phyloP scores from a whole-genome alignment of 1,140 invertebrate genomes.

The Drosophila nigromelanica region DNA sequence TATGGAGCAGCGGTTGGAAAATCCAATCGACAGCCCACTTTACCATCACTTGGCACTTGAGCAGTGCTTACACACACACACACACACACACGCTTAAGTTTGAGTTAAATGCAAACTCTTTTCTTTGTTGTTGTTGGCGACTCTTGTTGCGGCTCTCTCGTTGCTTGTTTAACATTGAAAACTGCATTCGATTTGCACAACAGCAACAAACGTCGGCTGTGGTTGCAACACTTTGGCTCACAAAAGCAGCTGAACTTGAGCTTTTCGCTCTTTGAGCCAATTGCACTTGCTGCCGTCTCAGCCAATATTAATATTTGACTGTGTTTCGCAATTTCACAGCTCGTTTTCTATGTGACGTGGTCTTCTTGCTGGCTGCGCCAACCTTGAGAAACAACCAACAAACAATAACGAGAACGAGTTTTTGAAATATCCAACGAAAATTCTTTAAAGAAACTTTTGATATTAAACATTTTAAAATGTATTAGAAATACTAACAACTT shows the following conservation, averaged over 20 bases:
- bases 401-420: too few species aligned
- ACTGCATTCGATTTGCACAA: slow-evolving; percentile 38
- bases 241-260: slow-evolving; percentile 54
- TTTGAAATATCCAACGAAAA: not conserved
- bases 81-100: slow-evolving; percentile 10
- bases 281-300: slow-evolving; percentile 10
- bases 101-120: slow-evolving; percentile 45
- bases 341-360: slow-evolving; percentile 1
- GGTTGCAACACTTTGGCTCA: slow-evolving; percentile 35
- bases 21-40: slow-evolving; percentile 55
- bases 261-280: slow-evolving; percentile 44
- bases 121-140: slow-evolving; percentile 24
- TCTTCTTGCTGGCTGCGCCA: not conserved
- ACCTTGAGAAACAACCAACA: slow-evolving; percentile 1
- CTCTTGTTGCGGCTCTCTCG: slow-evolving; percentile 15
- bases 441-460: not conserved
- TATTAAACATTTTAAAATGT: too few species aligned
- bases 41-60: slow-evolving; percentile 21
- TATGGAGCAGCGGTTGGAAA: slow-evolving; percentile 45
- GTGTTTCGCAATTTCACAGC: slow-evolving; percentile 18
- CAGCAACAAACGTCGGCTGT: slow-evolving; percentile 4
- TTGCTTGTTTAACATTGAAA: slow-evolving; percentile 60
- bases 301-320: slow-evolving; percentile 28
- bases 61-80: not conserved
- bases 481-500: too few species aligned